These are phyloP conservation scores for Promerops cafer DNA, from an alignment of 2,113 vertebrate species.

Conservation along the genomic window DNA sequence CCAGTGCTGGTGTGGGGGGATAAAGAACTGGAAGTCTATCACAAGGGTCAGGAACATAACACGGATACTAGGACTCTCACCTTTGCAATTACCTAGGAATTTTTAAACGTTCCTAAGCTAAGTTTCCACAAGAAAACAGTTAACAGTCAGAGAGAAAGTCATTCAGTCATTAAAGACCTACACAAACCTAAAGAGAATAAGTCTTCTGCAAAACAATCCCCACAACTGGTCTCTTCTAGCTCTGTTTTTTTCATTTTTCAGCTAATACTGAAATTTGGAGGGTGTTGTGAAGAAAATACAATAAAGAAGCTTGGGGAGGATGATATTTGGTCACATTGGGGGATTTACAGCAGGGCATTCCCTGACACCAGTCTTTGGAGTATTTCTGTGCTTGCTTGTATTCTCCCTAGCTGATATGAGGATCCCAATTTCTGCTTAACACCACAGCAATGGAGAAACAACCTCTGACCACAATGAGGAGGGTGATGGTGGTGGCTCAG, in stretches of 20 bases:
- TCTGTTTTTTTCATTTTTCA: background rate
- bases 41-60: background rate
- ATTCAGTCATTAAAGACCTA: background rate
- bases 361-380: background rate
- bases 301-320: background rate
- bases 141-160: background rate
- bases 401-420: background rate
- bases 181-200: background rate
- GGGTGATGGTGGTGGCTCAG: background rate
- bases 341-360: background rate
- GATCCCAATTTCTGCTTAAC: constrained; percentile 37
- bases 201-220: background rate
- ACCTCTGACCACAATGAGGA: background rate
- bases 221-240: background rate
- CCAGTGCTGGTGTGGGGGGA: background rate
- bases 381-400: background rate
- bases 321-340: background rate
- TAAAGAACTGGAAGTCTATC: background rate
- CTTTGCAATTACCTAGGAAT: background rate
- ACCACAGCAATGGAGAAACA: constrained; percentile 65
- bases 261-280: background rate
- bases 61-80: background rate
- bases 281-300: background rate
- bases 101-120: background rate
- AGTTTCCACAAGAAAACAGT: background rate